Base-by-base conservation (phyloP, 1,140 invertebrate genomes). In the Heterodera schachtii region DNA sequence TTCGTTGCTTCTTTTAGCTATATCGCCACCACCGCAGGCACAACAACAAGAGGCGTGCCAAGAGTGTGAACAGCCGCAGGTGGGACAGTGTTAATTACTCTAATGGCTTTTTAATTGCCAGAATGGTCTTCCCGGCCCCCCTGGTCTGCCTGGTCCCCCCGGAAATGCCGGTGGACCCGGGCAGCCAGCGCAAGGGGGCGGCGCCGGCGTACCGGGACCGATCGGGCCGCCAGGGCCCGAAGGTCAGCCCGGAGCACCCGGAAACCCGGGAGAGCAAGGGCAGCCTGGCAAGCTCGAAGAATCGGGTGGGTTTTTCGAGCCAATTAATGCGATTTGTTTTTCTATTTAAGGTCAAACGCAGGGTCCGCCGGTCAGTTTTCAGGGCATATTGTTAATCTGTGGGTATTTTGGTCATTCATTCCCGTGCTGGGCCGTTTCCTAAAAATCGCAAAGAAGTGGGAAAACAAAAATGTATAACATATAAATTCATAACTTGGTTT, bases 121-220 rank as follows among this genome's bases (percentile, higher is more conserved):
- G 47, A 77, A 87, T 47, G 67, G 80, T 49, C 66, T 78, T 47
- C 43, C 75, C 21, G 86, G 74, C 3, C 83, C 80, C 73, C 84
- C 76, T 73, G 84, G 81, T 31, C 57, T 19, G 3, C 57, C 57
- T 64, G 57, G 57, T 64, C 57, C 57, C 11, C 16, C 57, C 5
- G 57, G 57, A 13, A 64, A 64, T 19, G 13, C 57, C 19, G 57
- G 57, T 64, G 57, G 57, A 5, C 57, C 57, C 16, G 57, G 57
- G 3, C 57, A 64, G 16, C 13, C 57, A 64, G 57, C 1, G 5
- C 57, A 64, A 64, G 57, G 11, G 3, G 57, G 13, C 3, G 16
- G 78, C 3, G 31, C 67, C 11, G 78, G 78, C 21, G 19, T 19
- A 21, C 77, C 78, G 11, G 78, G 78, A 80, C 78, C 78, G 8